phyloP scores from a whole-genome alignment of 1,140 invertebrate species.

The Aphaenogaster rudis region DNA sequence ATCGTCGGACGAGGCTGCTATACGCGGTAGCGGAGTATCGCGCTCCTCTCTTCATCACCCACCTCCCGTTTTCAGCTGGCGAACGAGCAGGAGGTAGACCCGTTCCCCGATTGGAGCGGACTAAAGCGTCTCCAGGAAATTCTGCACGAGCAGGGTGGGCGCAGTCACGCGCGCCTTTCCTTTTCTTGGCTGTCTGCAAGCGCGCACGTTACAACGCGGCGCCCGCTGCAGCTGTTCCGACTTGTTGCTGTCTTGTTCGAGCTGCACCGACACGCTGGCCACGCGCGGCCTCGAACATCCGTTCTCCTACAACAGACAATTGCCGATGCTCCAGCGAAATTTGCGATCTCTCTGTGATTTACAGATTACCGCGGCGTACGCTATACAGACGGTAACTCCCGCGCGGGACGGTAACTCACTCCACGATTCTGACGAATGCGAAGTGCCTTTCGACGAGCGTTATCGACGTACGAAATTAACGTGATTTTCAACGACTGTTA shows the following conservation, averaged over 20 bases:
- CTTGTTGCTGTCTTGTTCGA: slow-evolving; percentile 86
- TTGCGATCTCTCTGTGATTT: slow-evolving; percentile 35
- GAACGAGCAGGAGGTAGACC: slow-evolving; percentile 8
- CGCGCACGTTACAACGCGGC: slow-evolving; percentile 81
- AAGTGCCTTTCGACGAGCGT: not conserved
- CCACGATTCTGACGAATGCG: not conserved
- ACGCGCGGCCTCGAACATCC: slow-evolving; percentile 83
- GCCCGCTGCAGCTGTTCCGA: slow-evolving; percentile 84
- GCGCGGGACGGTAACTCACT: not conserved
- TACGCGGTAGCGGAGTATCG: slow-evolving; percentile 5
- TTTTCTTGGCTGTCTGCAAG: slow-evolving; percentile 82
- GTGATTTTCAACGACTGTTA: not conserved
- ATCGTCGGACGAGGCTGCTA: slow-evolving; percentile 50
- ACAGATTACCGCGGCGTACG: slow-evolving; percentile 1
- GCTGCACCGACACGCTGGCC: slow-evolving; percentile 83
- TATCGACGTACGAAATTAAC: slow-evolving; percentile 3
- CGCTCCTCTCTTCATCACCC: slow-evolving; percentile 14
- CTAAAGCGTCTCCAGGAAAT: slow-evolving; percentile 85
- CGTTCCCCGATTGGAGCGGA: slow-evolving; percentile 44
- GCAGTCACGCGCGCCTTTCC: slow-evolving; percentile 83
- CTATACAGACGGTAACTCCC: not conserved
- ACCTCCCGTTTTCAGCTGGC: not conserved
- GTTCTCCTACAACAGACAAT: slow-evolving; percentile 81
- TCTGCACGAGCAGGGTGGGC: slow-evolving; percentile 83
- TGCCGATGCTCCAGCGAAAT: slow-evolving; percentile 56